Evolutionary conservation across 2,888 invertebrate species (phyloP), one percentile per base, ranked within the genome.

Genomic region (Melipona beecheii): DNA sequence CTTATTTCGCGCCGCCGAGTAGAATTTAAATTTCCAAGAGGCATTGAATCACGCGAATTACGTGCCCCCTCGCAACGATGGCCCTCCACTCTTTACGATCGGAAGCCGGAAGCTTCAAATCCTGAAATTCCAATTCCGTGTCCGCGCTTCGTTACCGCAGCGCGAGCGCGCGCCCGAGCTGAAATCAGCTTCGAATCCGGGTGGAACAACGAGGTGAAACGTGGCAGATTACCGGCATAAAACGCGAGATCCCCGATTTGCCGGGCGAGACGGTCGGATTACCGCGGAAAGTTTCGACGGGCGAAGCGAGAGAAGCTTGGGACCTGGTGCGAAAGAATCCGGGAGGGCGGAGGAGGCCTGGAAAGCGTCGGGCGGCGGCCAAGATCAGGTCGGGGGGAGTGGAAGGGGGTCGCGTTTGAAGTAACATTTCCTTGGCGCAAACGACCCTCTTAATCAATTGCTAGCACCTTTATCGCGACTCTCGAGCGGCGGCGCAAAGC

Each of bases 381-480:
- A 69, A 81, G 85, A 79, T 84, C 86, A 43, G 1, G 36, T 36
- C 36, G 36, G 5, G 0, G 9, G 36, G 36, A 36, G 1, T 1
- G 85, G 79, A 27, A 49, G 21, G 52, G 13, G 81, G 77, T 72
- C 85, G 81, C 90, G 89, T 91, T 91, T 91, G 91, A 91, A 91
- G 92, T 90, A 91, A 87, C 90, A 88, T 93, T 93, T 91, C 90
- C 90, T 89, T 86, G 90, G 88, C 91, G 92, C 92, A 92, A 93
- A 93, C 92, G 93, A 92, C 92, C 93, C 92, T 91, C 91, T 93
- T 92, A 93, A 93, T 93, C 93, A 93, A 93, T 92, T 91, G 92
- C 91, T 90, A 87, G 90, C 89, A 90, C 91, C 91, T 92, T 90
- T 91, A 91, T 91, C 92, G 89, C 75, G 85, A 80, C 75, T 73